Conservation (phyloP, 2,888 invertebrate genomes). For the Synergus umbraculus region DNA sequence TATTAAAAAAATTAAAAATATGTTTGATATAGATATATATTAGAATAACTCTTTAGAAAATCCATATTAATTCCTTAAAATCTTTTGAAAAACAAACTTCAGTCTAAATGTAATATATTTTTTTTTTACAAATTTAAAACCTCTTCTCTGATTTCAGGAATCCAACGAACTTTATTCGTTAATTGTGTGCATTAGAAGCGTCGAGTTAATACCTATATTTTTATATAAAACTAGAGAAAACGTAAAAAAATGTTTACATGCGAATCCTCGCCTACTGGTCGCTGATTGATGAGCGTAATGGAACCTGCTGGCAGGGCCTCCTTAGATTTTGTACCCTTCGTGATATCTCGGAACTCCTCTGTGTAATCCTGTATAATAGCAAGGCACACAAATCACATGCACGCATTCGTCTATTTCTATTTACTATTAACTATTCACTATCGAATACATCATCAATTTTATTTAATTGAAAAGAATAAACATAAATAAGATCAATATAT, state of each 20-base stretch:
- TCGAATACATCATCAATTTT: background rate
- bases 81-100: background rate
- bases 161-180: background rate
- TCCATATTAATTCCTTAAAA: no score
- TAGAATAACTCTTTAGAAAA: no score
- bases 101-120: background rate
- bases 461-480: background rate
- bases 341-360: conserved; percentile 97
- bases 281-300: conserved; percentile 96
- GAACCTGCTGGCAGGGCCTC: conserved; percentile 94
- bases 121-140: background rate
- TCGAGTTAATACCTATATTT: background rate
- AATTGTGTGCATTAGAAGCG: background rate
- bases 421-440: background rate
- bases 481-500: background rate
- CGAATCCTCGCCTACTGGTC: conserved; percentile 96
- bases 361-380: conserved; percentile 90
- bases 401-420: conserved; percentile 75
- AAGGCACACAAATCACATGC: conserved; percentile 78
- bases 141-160: background rate
- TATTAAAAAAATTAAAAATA: background rate
- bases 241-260: conserved; percentile 82
- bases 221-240: conserved; percentile 9
- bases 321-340: conserved; percentile 93
- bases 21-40: no score